Evolutionary conservation across 2,113 vertebrate species (phyloP).

Genomic region (Laterallus jamaicensis): DNA sequence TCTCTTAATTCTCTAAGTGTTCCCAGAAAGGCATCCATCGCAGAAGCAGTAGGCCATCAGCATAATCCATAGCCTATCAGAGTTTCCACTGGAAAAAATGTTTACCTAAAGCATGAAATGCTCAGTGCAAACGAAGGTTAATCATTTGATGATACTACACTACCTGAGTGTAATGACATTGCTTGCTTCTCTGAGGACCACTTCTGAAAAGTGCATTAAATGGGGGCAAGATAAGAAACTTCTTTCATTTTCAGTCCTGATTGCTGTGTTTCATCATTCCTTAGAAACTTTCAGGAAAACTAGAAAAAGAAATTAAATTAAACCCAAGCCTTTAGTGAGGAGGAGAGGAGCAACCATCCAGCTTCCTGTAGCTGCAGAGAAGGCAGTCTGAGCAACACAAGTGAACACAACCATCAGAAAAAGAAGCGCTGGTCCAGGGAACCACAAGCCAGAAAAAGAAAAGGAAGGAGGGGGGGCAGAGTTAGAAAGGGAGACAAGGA

Average conservation of each 20-base stretch:
- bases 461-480: neutral
- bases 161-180: neutral
- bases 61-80: neutral
- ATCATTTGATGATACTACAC: neutral
- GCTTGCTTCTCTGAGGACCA: neutral
- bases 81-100: neutral
- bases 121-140: neutral
- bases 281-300: neutral
- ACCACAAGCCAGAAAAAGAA: neutral
- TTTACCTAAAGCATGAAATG: neutral
- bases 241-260: neutral
- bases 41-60: neutral
- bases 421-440: constrained; percentile 55
- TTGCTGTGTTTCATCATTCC: neutral
- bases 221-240: neutral
- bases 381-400: neutral
- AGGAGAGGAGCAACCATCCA: neutral
- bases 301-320: neutral
- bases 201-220: neutral
- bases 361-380: neutral
- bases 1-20: neutral
- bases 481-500: neutral
- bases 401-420: neutral
- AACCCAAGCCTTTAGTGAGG: neutral
- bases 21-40: neutral